Evolutionary conservation across 2,113 vertebrate species (phyloP).

Genomic region (Sitta europaea): DNA sequence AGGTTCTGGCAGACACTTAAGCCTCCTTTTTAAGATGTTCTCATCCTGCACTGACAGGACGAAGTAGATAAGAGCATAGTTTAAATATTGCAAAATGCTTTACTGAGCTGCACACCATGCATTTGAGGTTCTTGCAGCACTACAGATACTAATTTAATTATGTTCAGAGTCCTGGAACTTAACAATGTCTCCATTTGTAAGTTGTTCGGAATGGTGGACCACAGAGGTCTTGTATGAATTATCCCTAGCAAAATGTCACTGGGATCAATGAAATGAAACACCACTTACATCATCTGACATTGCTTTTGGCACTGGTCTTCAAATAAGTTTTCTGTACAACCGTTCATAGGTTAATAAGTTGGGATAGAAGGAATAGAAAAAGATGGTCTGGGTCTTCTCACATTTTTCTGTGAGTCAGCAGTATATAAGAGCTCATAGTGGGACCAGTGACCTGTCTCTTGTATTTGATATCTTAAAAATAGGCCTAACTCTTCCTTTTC

Average conservation of each 20-base stretch:
- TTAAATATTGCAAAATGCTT: background rate
- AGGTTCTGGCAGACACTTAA: background rate
- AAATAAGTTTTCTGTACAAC: background rate
- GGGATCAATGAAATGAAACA: background rate
- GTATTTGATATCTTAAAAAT: background rate
- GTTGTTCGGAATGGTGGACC: background rate
- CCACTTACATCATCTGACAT: background rate
- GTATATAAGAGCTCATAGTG: background rate
- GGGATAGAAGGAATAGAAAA: background rate
- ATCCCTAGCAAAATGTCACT: background rate
- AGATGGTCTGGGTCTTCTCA: background rate
- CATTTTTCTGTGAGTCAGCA: background rate
- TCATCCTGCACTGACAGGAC: background rate
- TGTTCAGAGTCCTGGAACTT: background rate
- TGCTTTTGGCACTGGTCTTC: background rate
- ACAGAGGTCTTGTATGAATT: background rate
- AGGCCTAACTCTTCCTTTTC: background rate
- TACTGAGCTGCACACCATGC: background rate
- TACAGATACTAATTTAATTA: background rate
- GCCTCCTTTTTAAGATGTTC: background rate
- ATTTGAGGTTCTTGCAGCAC: background rate
- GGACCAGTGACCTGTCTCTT: background rate
- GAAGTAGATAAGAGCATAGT: background rate
- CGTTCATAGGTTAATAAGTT: background rate
- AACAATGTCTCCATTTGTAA: background rate